Percentiles rank a stretch among this genome's conserved stretches.
phyloP scores from a whole-genome alignment of 2,797 vertebrate genomes.

The Huso huso region DNA sequence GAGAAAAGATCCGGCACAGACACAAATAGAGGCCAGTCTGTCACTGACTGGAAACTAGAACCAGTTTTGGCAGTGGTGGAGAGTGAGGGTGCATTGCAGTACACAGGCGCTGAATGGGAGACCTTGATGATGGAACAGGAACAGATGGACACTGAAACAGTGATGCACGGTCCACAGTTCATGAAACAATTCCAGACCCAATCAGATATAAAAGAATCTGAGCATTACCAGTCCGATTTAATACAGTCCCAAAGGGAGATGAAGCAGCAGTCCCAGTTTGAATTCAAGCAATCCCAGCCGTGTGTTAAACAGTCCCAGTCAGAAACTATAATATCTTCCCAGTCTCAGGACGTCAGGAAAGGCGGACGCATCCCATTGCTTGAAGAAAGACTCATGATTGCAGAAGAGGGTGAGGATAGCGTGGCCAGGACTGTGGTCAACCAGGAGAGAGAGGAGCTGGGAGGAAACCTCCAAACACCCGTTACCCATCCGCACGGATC shows the following conservation, averaged over 20 bases:
- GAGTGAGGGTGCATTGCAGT: background rate
- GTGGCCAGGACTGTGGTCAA: too few relatives aligned
- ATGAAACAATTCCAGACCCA: background rate
- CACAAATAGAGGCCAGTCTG: background rate
- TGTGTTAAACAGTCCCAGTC: constrained; percentile 38
- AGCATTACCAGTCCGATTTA: too few relatives aligned
- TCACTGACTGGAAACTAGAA: background rate
- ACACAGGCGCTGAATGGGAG: background rate
- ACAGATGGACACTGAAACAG: background rate
- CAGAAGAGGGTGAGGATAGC: too few relatives aligned
- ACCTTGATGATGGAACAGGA: constrained; percentile 3
- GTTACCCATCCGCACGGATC: too few relatives aligned
- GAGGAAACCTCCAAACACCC: too few relatives aligned
- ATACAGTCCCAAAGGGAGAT: too few relatives aligned
- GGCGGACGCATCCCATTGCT: too few relatives aligned
- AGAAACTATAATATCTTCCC: constrained; percentile 59
- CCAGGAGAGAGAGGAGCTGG: too few relatives aligned
- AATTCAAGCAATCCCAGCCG: too few relatives aligned
- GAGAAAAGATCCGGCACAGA: background rate
- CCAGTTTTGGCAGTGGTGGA: background rate
- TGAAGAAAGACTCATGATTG: too few relatives aligned
- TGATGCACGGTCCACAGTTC: constrained; percentile 2
- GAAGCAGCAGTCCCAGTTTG: too few relatives aligned
- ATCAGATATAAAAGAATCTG: background rate
- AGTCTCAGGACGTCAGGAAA: too few relatives aligned